Percentiles rank a stretch among this genome's conserved stretches.
phyloP scores from a whole-genome alignment of 1,140 invertebrate species.

The Habropoda laboriosa region DNA sequence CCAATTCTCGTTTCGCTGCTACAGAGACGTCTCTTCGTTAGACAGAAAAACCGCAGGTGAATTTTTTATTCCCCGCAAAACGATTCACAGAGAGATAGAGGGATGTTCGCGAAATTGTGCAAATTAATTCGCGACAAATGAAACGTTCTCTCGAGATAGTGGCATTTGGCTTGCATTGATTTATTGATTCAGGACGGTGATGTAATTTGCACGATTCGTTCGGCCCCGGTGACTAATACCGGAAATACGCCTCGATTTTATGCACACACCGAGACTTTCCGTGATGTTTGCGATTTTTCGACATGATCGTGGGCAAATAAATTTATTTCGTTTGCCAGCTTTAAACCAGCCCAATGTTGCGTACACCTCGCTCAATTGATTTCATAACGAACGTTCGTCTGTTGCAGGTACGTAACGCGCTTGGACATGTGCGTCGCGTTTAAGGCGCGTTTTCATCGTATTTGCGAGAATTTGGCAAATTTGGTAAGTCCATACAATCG shows the following conservation, averaged over 20 bases:
- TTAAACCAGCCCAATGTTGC: not conserved
- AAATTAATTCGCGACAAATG: not conserved
- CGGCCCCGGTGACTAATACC: no score
- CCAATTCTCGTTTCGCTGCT: not conserved
- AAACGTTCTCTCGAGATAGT: not conserved
- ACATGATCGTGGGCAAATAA: not conserved
- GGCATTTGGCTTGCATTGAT: no score
- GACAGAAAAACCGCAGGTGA: not conserved
- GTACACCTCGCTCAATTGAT: not conserved
- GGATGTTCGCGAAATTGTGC: no score
- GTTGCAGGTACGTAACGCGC: not conserved
- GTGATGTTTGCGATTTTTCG: not conserved
- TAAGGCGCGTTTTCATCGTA: not conserved
- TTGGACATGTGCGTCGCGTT: no score
- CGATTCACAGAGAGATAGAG: no score
- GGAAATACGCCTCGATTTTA: no score
- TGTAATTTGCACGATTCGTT: not conserved
- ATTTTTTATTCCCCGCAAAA: not conserved
- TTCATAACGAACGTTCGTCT: not conserved
- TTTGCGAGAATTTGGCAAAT: not conserved
- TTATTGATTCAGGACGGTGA: not conserved
- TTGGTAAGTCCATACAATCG: not conserved
- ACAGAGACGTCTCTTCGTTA: not conserved
- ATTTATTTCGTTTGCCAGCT: not conserved
- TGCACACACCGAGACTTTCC: no score